Conservation (phyloP, 2,797 vertebrate genomes). For the Gambusia yucatana region DNA sequence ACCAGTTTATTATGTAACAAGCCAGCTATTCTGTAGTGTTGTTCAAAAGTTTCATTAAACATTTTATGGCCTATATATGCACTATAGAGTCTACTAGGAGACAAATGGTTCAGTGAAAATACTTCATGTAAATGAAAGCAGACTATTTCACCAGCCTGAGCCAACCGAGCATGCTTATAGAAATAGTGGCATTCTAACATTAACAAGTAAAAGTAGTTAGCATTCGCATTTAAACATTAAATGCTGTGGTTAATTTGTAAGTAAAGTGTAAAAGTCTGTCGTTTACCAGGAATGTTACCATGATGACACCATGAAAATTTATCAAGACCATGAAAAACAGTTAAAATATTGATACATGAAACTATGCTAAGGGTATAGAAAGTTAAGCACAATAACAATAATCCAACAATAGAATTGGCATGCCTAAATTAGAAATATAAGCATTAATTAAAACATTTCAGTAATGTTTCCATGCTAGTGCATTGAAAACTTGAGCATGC, state of each 20-base stretch:
- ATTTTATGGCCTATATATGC: background rate
- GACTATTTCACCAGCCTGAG: background rate
- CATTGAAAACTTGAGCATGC: background rate
- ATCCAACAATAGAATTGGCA: background rate
- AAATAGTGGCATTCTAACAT: background rate
- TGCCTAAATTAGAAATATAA: background rate
- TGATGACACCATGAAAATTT: background rate
- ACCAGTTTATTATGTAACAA: background rate
- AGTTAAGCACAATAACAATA: background rate
- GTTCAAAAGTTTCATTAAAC: background rate
- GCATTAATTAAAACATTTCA: background rate
- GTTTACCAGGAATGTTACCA: background rate
- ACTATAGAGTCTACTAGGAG: background rate
- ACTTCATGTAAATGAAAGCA: background rate
- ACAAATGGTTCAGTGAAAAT: background rate
- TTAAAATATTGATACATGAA: no score
- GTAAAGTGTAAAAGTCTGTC: background rate
- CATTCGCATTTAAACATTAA: background rate
- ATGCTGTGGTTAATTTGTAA: background rate
- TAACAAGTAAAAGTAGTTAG: background rate
- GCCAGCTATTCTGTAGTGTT: background rate
- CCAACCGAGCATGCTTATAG: background rate
- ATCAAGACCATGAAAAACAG: background rate
- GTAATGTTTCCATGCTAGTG: background rate
- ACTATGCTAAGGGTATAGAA: background rate